Percentiles rank a stretch among this genome's conserved stretches.
Evolutionary conservation across 2,113 vertebrate species (phyloP).

Genomic region (Leptobrachium leishanense): DNA sequence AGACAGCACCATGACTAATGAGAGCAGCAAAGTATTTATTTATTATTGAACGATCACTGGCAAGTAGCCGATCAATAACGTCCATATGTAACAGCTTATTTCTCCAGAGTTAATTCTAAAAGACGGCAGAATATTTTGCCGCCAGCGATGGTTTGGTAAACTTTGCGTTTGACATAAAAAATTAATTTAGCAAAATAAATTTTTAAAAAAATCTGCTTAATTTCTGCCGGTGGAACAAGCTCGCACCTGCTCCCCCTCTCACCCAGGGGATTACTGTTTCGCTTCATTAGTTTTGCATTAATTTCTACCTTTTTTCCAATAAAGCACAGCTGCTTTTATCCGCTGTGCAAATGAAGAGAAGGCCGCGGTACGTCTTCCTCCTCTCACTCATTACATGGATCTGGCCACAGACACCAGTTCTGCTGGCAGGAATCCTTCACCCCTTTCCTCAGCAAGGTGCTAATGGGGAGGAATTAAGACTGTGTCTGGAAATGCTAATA

Average conservation of each 20-base stretch:
- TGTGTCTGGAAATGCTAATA: no score
- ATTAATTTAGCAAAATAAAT: background rate
- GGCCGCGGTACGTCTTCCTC: background rate
- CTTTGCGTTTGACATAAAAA: background rate
- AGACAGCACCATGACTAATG: no score
- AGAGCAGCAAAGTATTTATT: no score
- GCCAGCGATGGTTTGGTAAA: background rate
- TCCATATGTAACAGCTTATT: no score
- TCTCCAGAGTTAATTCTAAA: no score
- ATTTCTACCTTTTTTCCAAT: constrained; percentile 36
- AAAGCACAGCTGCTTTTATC: constrained; percentile 7
- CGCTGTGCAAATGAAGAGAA: background rate
- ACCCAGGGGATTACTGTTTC: constrained; percentile 18
- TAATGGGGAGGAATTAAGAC: no score
- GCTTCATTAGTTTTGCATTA: constrained; percentile 46
- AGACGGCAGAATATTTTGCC: background rate
- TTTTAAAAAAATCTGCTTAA: background rate
- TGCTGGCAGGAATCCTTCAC: background rate
- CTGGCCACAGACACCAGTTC: background rate
- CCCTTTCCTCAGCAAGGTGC: background rate
- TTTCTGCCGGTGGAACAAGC: background rate
- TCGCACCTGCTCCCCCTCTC: constrained; percentile 17
- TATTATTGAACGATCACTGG: no score
- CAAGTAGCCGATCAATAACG: no score
- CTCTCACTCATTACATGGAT: background rate